phyloP scores from a whole-genome alignment of 2,888 invertebrate species.

The Erebia epiphron region DNA sequence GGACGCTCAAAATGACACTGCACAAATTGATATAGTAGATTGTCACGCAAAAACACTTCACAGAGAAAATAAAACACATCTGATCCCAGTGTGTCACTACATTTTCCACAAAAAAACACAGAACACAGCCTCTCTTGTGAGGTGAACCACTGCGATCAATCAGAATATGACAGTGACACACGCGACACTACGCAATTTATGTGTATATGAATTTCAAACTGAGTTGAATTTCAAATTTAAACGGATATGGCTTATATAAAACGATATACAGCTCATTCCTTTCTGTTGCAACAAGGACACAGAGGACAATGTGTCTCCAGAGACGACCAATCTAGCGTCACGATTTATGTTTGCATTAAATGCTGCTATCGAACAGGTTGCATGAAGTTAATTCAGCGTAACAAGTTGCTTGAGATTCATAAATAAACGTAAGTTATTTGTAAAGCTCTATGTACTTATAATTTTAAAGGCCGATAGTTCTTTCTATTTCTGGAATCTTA shows the following conservation, averaged over 20 bases:
- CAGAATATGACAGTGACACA: slow-evolving; percentile 21
- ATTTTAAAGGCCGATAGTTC: neutral
- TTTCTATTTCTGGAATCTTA: too few relatives aligned
- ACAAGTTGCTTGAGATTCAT: too few relatives aligned
- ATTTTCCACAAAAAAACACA: slow-evolving; percentile 26
- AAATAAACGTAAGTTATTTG: too few relatives aligned
- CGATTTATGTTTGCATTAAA: too few relatives aligned
- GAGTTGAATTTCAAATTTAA: neutral
- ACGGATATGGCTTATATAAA: neutral
- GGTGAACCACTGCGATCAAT: slow-evolving; percentile 35
- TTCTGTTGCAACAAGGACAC: neutral
- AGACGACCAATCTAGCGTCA: too few relatives aligned
- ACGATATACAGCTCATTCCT: neutral
- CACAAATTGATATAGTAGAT: slow-evolving; percentile 52
- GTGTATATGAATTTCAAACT: neutral
- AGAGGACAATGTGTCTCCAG: neutral
- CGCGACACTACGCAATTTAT: slow-evolving; percentile 9
- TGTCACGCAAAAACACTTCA: slow-evolving; percentile 57
- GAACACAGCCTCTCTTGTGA: slow-evolving; percentile 29
- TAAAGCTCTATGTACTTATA: too few relatives aligned
- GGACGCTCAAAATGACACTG: slow-evolving; percentile 50
- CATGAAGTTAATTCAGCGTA: too few relatives aligned
- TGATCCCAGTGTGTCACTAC: neutral
- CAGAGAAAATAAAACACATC: slow-evolving; percentile 41
- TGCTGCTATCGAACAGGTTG: too few relatives aligned